Percentiles rank a stretch among this genome's conserved stretches.
Evolutionary conservation across 2,888 invertebrate genomes (phyloP).

Genomic region (Caenorhabditis japonica): DNA sequence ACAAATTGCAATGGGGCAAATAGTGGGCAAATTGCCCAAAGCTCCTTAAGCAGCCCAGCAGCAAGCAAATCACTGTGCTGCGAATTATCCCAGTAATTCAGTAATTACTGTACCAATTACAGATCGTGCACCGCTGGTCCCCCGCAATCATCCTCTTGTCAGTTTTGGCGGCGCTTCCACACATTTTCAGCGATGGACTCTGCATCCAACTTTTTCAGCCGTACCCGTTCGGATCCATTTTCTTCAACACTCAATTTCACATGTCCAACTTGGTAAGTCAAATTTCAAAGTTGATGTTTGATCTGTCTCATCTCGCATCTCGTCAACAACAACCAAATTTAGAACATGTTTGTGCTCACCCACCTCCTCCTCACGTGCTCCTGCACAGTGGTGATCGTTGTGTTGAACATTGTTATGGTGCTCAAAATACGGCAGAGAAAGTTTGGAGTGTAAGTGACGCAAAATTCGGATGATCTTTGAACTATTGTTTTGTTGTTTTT

Average conservation of each 20-base stretch:
- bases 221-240: constrained; percentile 11
- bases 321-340: too few species aligned
- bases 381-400: neutral
- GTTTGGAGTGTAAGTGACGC: neutral
- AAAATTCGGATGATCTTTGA: too few species aligned
- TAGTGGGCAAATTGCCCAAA: too few species aligned
- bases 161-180: neutral
- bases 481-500: neutral
- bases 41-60: too few species aligned
- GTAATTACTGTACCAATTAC: too few species aligned
- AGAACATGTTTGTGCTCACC: too few species aligned
- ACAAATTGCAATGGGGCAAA: too few species aligned
- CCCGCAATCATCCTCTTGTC: neutral
- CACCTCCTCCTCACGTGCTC: too few species aligned
- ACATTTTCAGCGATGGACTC: neutral
- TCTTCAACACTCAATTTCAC: neutral
- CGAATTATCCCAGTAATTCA: too few species aligned
- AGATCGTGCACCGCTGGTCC: too few species aligned
- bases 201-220: constrained; percentile 17
- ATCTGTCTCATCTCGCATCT: too few species aligned
- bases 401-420: constrained; percentile 12
- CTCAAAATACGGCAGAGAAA: neutral
- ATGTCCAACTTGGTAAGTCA: neutral
- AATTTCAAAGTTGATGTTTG: neutral
- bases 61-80: too few species aligned